Evolutionary conservation across 2,888 invertebrate species (phyloP).

Genomic region (Temnothorax ravouxi): DNA sequence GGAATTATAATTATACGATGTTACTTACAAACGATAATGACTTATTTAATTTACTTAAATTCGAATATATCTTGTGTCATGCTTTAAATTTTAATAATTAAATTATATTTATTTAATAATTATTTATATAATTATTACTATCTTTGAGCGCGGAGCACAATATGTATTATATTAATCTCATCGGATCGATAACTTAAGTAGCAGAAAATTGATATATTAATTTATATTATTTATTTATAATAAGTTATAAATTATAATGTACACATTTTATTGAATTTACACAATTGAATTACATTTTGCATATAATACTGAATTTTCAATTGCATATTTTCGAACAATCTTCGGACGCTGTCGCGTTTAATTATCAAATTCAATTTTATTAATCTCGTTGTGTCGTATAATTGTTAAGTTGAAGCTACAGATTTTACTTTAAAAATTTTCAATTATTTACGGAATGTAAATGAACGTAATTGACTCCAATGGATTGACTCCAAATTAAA

Average conservation of each 20-base stretch:
- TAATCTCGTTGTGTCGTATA: not conserved
- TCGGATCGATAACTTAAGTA: not conserved
- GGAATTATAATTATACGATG: not conserved
- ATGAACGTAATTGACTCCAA: not conserved
- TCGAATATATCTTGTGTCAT: not conserved
- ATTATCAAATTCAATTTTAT: not conserved
- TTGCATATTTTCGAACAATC: not conserved
- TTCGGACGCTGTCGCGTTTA: not conserved
- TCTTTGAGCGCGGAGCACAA: not conserved
- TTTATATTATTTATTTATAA: constrained; percentile 2
- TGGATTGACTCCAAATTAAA: not conserved
- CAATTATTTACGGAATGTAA: not conserved
- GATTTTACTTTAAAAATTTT: not conserved
- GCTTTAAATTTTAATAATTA: not conserved
- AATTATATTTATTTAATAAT: not conserved
- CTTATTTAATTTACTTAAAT: not conserved
- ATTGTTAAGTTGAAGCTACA: not conserved
- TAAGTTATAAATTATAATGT: not conserved
- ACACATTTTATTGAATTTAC: not conserved
- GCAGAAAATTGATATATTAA: constrained; percentile 1
- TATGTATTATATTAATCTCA: not conserved
- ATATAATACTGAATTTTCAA: not conserved
- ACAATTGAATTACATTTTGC: not conserved
- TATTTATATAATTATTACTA: not conserved
- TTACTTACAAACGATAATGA: not conserved